phyloP scores from a whole-genome alignment of 2,888 invertebrate species.

The Agriopis marginaria region DNA sequence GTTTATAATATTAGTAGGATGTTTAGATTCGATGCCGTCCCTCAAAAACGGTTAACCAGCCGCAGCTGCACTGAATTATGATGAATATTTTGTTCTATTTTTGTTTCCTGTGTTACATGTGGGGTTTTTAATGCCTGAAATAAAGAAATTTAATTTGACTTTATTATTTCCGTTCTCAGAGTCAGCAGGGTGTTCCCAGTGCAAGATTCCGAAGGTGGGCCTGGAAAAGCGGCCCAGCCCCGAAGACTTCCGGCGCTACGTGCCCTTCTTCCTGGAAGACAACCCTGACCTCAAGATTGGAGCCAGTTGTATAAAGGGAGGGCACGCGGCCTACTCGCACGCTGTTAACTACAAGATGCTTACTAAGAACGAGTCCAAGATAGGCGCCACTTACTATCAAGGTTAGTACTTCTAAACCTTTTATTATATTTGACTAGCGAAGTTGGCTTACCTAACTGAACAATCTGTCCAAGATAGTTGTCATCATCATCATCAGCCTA shows the following conservation, averaged over 20 bases:
- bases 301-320: slow-evolving; percentile 91
- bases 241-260: slow-evolving; percentile 89
- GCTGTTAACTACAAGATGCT: slow-evolving; percentile 88
- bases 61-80: no score
- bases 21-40: not conserved
- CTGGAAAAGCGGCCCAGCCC: slow-evolving; percentile 87
- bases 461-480: no score
- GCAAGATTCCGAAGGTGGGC: slow-evolving; percentile 80
- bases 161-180: slow-evolving; percentile 1
- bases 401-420: slow-evolving; percentile 23
- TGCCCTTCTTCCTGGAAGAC: slow-evolving; percentile 94
- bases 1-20: no score
- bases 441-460: no score
- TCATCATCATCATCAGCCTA: no score
- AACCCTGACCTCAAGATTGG: slow-evolving; percentile 82
- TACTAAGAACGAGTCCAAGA: slow-evolving; percentile 74
- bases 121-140: no score
- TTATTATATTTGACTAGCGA: no score
- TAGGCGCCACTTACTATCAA: slow-evolving; percentile 94
- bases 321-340: slow-evolving; percentile 93
- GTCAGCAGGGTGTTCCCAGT: slow-evolving; percentile 68
- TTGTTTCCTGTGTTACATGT: no score
- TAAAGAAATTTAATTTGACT: not conserved
- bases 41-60: not conserved
- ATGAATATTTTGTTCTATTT: no score